phyloP scores from a whole-genome alignment of 2,888 invertebrate species.

The Andrena bicolor region DNA sequence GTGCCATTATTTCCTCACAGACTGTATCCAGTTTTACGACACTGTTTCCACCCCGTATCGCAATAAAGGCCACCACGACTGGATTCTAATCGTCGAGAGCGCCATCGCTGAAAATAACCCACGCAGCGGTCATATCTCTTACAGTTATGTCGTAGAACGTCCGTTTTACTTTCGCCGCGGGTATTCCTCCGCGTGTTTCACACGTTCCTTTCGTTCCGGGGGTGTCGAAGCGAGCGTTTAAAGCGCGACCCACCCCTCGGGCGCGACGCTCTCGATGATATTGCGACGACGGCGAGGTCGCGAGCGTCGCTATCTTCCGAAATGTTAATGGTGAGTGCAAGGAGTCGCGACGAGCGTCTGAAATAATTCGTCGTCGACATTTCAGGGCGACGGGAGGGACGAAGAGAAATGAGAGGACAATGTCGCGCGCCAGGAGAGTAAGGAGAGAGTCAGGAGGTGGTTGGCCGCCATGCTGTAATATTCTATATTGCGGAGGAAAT shows the following conservation, averaged over 20 bases:
- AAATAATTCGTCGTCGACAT: constrained; percentile 48
- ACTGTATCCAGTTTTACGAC: neutral
- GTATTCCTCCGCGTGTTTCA: constrained; percentile 28
- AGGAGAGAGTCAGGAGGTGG: neutral
- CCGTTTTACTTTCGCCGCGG: constrained; percentile 29
- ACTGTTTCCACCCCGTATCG: neutral
- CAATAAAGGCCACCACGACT: constrained; percentile 8
- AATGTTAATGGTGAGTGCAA: constrained; percentile 53
- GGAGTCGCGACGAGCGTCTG: constrained; percentile 14
- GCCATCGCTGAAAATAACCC: neutral
- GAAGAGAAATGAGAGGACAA: constrained; percentile 4
- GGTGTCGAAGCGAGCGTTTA: constrained; percentile 24
- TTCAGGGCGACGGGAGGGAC: constrained; percentile 10
- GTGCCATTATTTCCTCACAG: no score
- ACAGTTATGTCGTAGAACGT: constrained; percentile 15
- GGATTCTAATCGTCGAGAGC: neutral
- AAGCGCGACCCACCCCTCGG: constrained; percentile 18
- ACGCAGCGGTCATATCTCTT: neutral
- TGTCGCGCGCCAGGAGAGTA: neutral
- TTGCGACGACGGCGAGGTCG: constrained; percentile 21
- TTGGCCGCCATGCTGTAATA: constrained; percentile 53
- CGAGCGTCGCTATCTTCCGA: constrained; percentile 14
- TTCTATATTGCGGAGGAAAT: constrained; percentile 39
- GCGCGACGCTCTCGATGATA: constrained; percentile 35
- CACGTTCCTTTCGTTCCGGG: constrained; percentile 4